Evolutionary conservation across 2,888 invertebrate species (phyloP), one percentile per base, ranked within the genome.

Genomic region (Trichopoda pennipes): DNA sequence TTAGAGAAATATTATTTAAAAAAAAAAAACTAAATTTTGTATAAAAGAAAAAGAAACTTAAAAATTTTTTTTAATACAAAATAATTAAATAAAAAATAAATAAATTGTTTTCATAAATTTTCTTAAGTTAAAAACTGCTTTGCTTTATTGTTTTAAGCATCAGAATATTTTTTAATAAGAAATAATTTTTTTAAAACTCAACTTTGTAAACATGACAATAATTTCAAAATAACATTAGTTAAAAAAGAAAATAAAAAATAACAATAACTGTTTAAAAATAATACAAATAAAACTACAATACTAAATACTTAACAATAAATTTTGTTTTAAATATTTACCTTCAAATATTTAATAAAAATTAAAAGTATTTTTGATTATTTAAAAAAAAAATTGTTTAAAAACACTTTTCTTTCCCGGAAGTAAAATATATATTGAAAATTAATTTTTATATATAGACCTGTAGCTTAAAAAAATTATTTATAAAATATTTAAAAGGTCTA

Each of bases 121-220:
- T 75, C 53, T 72, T 70, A 47, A 76, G 66, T 76, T 61, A 53
- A 56, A 38, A 73, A 51, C 7, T 9, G 3, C n/a, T 19, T 44
- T 44, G 19, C 6, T n/a, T 17, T 19, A 17, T 49, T 49, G 2
- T 49, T 9, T 19, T 14, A 17, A 47, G 9, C 19, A 47, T 58
- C 58, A 49, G 38, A n/a, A 17, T 56, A 28, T 32, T 32, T 49
- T 49, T 49, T 49, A 8, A 51, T 38, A 38, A 17, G 16, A 21
- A 66, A 4, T 19, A 32, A 56, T 6, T 28, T 28, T 8, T 4
- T 35, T n/a, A 8, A 28, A 35, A 68, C 21, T 16, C 42, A 69
- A 75, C 38, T 61, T 51, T 23, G 19, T 74, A 69, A 74, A 75
- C 66, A 72, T 76, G 83, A 84, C 83, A 84, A 84, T 84, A 84